Percentiles rank a stretch among this genome's conserved stretches.
Conservation (phyloP, 2,113 vertebrate genomes). For the Amazona guildingii region DNA sequence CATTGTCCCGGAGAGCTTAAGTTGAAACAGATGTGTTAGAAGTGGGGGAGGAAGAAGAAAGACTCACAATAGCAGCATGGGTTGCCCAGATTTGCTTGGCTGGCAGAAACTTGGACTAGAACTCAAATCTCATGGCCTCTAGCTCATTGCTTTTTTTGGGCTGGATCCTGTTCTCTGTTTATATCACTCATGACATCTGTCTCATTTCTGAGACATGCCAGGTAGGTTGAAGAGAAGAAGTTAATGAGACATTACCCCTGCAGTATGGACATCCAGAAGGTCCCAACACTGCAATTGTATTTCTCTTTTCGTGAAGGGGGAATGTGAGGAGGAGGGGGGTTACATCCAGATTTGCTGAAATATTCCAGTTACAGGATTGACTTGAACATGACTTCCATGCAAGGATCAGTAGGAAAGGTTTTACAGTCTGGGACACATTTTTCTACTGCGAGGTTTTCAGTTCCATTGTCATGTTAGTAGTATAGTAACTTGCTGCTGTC, state of each 20-base stretch:
- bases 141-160: slow-evolving; percentile 15
- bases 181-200: not conserved
- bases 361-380: not conserved
- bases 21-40: slow-evolving; percentile 48
- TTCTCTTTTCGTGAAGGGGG: not conserved
- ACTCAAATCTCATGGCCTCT: slow-evolving; percentile 18
- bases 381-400: not conserved
- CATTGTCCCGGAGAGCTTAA: slow-evolving; percentile 39
- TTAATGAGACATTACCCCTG: not conserved
- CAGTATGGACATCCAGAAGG: not conserved
- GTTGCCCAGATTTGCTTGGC: slow-evolving; percentile 10
- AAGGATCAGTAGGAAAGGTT: not conserved
- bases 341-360: not conserved
- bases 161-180: slow-evolving; percentile 21
- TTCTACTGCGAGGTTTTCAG: not conserved
- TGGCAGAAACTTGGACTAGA: slow-evolving; percentile 33
- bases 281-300: not conserved
- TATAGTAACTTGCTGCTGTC: not conserved
- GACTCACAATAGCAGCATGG: not conserved
- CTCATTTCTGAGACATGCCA: slow-evolving; percentile 15
- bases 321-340: not conserved
- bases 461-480: not conserved
- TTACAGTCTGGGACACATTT: not conserved
- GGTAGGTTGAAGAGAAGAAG: not conserved
- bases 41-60: slow-evolving; percentile 23